These are phyloP conservation scores for Hippasteria phrygiana DNA, from an alignment of 53 echinoderm and acorn worm genomes.

Conservation along the genomic window DNA sequence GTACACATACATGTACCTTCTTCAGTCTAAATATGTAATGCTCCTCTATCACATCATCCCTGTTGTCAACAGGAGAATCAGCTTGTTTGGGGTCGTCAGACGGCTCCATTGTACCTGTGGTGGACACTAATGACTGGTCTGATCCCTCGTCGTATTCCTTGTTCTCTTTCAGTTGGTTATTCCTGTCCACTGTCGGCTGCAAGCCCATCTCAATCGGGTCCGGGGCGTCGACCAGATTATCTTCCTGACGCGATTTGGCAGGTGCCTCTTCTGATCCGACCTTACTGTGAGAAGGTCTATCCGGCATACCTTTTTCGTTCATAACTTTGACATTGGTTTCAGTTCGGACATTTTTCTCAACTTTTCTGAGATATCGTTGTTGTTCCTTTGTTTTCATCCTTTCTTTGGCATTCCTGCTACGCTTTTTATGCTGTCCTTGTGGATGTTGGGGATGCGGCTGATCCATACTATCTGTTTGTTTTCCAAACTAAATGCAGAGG, in stretches of 20 bases:
- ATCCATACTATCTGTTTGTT: neutral
- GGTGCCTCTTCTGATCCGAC: neutral
- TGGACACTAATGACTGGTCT: neutral
- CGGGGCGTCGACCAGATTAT: neutral
- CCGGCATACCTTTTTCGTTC: neutral
- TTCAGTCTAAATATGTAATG: slow-evolving; percentile 82
- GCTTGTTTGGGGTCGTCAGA: neutral
- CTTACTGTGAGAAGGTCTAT: neutral
- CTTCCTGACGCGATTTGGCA: neutral
- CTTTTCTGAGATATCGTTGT: slow-evolving; percentile 47
- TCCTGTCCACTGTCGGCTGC: neutral
- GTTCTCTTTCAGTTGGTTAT: neutral
- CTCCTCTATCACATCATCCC: slow-evolving; percentile 59
- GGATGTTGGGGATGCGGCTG: neutral
- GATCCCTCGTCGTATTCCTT: neutral
- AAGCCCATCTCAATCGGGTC: neutral
- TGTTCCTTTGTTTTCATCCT: slow-evolving; percentile 47
- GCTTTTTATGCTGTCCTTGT: slow-evolving; percentile 1
- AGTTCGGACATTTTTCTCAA: slow-evolving; percentile 26
- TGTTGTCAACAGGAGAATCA: neutral
- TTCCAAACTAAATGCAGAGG: too few relatives aligned
- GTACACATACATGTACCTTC: slow-evolving; percentile 68
- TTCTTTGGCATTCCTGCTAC: slow-evolving; percentile 18
- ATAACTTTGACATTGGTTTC: neutral
- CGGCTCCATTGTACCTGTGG: too few relatives aligned